A percentile compares a stretch with the other conserved stretches of the same genome.
phyloP scores from a whole-genome alignment of 2,113 vertebrate genomes.

The Ifrita kowaldi region DNA sequence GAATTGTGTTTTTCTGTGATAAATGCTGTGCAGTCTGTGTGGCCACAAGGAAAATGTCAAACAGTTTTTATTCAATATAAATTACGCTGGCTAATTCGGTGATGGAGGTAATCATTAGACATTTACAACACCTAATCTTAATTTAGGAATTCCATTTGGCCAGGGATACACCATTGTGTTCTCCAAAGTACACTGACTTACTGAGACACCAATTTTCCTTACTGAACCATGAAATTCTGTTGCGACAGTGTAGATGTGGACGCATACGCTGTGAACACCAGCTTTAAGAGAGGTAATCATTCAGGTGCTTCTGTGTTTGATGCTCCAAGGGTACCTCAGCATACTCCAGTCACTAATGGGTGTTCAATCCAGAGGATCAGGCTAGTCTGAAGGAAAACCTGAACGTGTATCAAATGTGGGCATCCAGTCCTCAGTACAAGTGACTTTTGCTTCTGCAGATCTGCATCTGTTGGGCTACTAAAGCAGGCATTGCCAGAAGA shows the following conservation, averaged over 20 bases:
- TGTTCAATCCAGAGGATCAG: not conserved
- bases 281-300: not conserved
- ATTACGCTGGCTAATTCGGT: not conserved
- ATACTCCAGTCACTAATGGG: not conserved
- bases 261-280: rapidly evolving
- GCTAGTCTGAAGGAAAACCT: not conserved
- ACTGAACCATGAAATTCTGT: not conserved
- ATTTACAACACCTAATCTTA: not conserved
- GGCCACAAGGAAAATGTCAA: not conserved
- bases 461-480: not conserved
- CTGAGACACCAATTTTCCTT: not conserved
- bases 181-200: not conserved
- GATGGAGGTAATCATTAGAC: not conserved
- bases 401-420: not conserved
- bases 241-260: rapidly evolving
- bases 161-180: not conserved
- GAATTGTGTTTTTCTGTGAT: not conserved
- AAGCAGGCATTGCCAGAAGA: not conserved
- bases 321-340: not conserved
- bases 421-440: not conserved
- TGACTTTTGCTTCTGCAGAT: not conserved
- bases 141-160: not conserved
- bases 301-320: not conserved
- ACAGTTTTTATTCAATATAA: not conserved
- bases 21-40: not conserved